Evolutionary conservation across 1,140 invertebrate species (phyloP), one percentile per base, ranked within the genome.

Genomic region (Drosophila malerkotliana): DNA sequence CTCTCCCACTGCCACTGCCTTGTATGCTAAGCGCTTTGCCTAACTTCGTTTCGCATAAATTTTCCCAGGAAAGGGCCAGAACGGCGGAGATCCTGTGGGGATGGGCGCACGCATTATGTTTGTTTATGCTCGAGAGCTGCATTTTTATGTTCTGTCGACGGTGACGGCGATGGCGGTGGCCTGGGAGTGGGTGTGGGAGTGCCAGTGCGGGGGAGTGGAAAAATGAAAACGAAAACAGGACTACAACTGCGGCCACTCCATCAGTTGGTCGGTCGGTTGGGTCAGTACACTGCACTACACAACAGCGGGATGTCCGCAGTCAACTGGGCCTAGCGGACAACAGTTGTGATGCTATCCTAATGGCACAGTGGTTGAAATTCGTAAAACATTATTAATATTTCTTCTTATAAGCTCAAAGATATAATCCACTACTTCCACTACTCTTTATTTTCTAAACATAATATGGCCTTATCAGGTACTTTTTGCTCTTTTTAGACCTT

Each of bases 81-180:
- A 10, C 1, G 18, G 5, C 14, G 14, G 41, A 10, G 21, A 47
- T 37, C 48, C 53, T 32, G 18, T 28, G 47, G 34, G 64, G 39
- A 14, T 52, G 73, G 75, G 78, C 30, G 78, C 37, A 53, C 75
- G 62, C 74, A 78, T 78, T 72, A 64, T 88, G 77, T 85, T 82
- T 87, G 79, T 87, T 87, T 82, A 87, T 88, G 82, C 71, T 64
- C 32, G 55, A 72, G 66, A 87, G 82, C 83, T 87, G 82, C 82
- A 87, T 88, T 87, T 87, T 88, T 87, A 88, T 87, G 82, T 79
- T 55, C 79, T 72, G 58, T 41, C 30, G 71, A 66, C 57, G 61
- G 55, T 28, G 28, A 45, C 41, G 41, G 26, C 28, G 12, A 18
- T 28, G 32, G 18, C 34, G 51, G 7, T 21, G 6, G 9, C 12